phyloP scores from a whole-genome alignment of 2,888 invertebrate genomes.

The Melipona bicolor region DNA sequence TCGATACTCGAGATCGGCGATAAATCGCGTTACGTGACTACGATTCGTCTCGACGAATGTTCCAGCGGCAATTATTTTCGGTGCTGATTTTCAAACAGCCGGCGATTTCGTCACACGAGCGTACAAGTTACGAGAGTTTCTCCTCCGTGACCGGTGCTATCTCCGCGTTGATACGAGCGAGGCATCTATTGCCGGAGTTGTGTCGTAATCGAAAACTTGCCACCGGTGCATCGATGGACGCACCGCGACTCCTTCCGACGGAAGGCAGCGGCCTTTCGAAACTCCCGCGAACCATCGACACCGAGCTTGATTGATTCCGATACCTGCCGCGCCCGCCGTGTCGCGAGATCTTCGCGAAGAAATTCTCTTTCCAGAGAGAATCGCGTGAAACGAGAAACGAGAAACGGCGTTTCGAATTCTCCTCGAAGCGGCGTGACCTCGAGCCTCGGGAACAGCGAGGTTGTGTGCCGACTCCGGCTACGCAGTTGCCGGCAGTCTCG shows the following conservation, averaged over 20 bases:
- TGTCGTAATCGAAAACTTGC: slow-evolving; percentile 55
- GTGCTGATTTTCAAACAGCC: neutral
- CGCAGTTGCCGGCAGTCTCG: neutral
- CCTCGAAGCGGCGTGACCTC: neutral
- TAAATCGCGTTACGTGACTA: slow-evolving; percentile 64
- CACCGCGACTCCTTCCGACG: neutral
- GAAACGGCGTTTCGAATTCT: neutral
- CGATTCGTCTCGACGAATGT: slow-evolving; percentile 31
- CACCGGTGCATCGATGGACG: neutral
- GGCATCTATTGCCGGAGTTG: slow-evolving; percentile 53
- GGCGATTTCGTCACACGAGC: slow-evolving; percentile 15
- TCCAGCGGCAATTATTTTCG: neutral
- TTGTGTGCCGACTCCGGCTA: neutral
- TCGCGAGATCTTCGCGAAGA: neutral
- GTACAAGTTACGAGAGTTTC: slow-evolving; percentile 36
- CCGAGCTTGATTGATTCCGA: slow-evolving; percentile 9
- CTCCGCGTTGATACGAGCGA: neutral
- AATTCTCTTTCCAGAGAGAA: neutral
- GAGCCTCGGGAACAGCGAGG: neutral
- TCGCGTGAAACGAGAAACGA: neutral
- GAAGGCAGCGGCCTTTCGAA: neutral
- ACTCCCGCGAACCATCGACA: neutral
- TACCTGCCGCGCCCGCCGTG: neutral
- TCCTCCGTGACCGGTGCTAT: neutral
- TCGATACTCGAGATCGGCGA: slow-evolving; percentile 64